Evolutionary conservation across 2,888 invertebrate genomes (phyloP), one percentile per base, ranked within the genome.

Genomic region (Tenthredo distinguenda): DNA sequence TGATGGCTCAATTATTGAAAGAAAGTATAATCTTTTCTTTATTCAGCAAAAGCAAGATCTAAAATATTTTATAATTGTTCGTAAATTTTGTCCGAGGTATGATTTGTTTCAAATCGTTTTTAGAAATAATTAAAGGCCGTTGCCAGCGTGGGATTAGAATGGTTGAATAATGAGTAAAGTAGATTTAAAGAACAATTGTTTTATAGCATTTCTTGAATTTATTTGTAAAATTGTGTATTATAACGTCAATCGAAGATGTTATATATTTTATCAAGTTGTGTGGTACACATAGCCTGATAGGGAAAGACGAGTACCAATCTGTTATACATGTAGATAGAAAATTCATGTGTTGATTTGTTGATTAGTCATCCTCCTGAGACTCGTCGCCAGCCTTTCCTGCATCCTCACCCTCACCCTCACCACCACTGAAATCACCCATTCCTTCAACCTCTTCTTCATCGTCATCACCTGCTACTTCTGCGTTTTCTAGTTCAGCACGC

Each of bases 381-480:
- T 92, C 92, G 2, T 91, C 90, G 62, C 89, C 91, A 62, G 90
- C 90, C 85, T 92, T 92, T 58, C 92, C 92, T 58, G 90, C 91
- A 74, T 92, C 93, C 26, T 88, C 92, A 86, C 89, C 92, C 84
- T 94, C 62, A 26, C 62, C 95, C 83, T 94, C 94, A 47, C 92
- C 93, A 37, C 92, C 94, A 85, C 93, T 94, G 85, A 93, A 93
- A 84, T 95, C 95, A 12, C 94, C 94, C 90, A 93, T 95, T 76
- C 95, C 95, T 84, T 96, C 96, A 85, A 96, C 96, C 87, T 97
- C 97, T 90, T 97, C 97, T 87, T 96, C 97, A 15, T 97, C 97
- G 89, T 97, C 97, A 92, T 98, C 98, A 18, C 98, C 99, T 86
- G 97, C 98, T 15, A 98, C 97, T 94, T 99, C 99, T 0, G 97